Conservation (phyloP, 2,888 invertebrate species). For the Micropterix aruncella region DNA sequence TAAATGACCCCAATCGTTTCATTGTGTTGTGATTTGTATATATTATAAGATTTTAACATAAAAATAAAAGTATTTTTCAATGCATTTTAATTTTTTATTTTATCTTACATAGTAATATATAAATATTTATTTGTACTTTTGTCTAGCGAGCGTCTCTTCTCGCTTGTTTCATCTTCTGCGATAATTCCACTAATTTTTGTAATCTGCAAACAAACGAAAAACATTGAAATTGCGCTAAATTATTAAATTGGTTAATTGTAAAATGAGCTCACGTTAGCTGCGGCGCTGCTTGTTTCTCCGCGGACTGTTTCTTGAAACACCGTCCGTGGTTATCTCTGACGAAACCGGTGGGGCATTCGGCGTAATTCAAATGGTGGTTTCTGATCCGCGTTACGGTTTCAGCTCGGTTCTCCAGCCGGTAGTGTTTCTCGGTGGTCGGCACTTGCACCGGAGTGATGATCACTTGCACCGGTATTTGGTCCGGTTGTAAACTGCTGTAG, state of each 20-base stretch:
- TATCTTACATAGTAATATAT: too few species aligned
- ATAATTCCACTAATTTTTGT: slow-evolving; percentile 29
- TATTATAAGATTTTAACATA: too few species aligned
- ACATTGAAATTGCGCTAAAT: neutral
- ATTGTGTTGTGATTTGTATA: too few species aligned
- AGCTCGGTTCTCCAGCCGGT: neutral
- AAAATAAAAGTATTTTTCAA: too few species aligned
- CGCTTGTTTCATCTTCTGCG: slow-evolving; percentile 28
- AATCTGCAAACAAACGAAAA: slow-evolving; percentile 23
- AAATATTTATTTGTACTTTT: too few species aligned
- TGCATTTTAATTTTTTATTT: too few species aligned
- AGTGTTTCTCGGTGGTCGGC: neutral
- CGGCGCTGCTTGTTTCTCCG: too few species aligned
- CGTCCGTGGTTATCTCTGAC: neutral
- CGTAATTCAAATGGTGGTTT: neutral
- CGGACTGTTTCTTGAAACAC: too few species aligned
- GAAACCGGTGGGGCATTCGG: neutral
- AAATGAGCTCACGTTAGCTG: too few species aligned
- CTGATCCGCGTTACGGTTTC: neutral
- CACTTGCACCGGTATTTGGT: slow-evolving; percentile 10
- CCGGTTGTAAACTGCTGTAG: neutral
- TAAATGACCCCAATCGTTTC: too few species aligned
- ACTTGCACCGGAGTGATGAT: slow-evolving; percentile 9
- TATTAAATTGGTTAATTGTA: too few species aligned
- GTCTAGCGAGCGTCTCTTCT: slow-evolving; percentile 21